Conservation (phyloP, 30 jellyfish, hydroid and myxozoan genomes). For the Haliclystus octoradiatus region DNA sequence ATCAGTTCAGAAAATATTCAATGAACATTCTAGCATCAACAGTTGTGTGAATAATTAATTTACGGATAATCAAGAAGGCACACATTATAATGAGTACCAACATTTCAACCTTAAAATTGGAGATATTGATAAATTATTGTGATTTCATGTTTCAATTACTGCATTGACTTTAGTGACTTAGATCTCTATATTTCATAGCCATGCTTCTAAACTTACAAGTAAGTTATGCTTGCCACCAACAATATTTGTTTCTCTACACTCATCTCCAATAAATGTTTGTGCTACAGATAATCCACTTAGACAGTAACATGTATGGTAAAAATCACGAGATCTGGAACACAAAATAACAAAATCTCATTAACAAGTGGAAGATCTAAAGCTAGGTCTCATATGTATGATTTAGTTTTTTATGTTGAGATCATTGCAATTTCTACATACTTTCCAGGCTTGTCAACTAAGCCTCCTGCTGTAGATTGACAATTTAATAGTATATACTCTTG, state of each 20-base stretch:
- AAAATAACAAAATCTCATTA: too few relatives aligned
- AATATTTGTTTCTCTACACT: constrained; percentile 9
- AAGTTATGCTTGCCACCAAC: constrained; percentile 53
- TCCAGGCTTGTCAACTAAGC: constrained; percentile 89
- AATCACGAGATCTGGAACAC: constrained; percentile 46
- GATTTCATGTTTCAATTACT: too few relatives aligned
- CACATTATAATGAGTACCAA: too few relatives aligned
- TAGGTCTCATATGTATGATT: neutral
- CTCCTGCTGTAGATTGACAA: constrained; percentile 75
- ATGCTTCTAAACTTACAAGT: constrained; percentile 38
- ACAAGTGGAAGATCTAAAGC: neutral
- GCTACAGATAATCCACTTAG: constrained; percentile 95
- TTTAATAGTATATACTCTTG: constrained; percentile 77
- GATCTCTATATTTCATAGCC: neutral
- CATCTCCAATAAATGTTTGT: constrained; percentile 84
- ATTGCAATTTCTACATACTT: constrained; percentile 45
- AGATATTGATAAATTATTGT: too few relatives aligned
- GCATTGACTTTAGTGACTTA: too few relatives aligned
- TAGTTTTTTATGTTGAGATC: neutral
- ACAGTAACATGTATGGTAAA: constrained; percentile 91
- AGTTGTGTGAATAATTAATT: too few relatives aligned
- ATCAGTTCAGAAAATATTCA: too few relatives aligned
- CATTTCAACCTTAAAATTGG: too few relatives aligned
- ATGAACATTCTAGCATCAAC: too few relatives aligned
- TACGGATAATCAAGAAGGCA: too few relatives aligned